phyloP scores from a whole-genome alignment of 2,113 vertebrate species.

The Bubo blakistoni region DNA sequence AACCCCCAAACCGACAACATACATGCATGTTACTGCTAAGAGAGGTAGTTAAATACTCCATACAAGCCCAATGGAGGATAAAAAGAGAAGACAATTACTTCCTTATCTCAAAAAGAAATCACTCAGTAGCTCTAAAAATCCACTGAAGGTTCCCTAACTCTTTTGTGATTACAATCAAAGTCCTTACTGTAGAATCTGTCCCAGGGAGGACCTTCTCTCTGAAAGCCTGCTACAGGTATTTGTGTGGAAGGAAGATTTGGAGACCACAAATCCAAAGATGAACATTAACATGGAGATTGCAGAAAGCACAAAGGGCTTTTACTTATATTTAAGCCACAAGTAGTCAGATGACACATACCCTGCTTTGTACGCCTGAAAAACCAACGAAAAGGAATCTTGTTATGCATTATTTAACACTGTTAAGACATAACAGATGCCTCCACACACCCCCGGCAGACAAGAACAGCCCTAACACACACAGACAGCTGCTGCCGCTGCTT shows the following conservation, averaged over 20 bases:
- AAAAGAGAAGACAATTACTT: neutral
- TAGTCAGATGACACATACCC: neutral
- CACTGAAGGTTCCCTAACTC: neutral
- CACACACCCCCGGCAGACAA: neutral
- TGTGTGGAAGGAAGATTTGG: neutral
- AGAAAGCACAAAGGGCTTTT: neutral
- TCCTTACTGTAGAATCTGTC: neutral
- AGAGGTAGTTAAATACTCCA: neutral
- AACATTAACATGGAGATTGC: neutral
- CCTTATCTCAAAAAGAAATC: neutral
- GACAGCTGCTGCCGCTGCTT: neutral
- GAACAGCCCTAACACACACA: neutral
- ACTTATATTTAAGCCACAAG: neutral
- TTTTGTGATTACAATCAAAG: neutral
- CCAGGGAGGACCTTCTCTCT: neutral
- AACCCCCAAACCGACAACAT: neutral
- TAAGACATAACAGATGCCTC: neutral
- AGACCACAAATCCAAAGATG: neutral
- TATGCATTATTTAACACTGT: accelerated
- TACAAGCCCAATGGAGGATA: neutral
- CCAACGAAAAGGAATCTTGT: neutral
- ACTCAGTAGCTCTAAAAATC: neutral
- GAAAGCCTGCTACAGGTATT: neutral
- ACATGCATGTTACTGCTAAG: neutral
- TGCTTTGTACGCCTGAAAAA: neutral